These are phyloP conservation scores for Syncerus caffer DNA, from an alignment of 2,797 vertebrate species.

Conservation along the genomic window DNA sequence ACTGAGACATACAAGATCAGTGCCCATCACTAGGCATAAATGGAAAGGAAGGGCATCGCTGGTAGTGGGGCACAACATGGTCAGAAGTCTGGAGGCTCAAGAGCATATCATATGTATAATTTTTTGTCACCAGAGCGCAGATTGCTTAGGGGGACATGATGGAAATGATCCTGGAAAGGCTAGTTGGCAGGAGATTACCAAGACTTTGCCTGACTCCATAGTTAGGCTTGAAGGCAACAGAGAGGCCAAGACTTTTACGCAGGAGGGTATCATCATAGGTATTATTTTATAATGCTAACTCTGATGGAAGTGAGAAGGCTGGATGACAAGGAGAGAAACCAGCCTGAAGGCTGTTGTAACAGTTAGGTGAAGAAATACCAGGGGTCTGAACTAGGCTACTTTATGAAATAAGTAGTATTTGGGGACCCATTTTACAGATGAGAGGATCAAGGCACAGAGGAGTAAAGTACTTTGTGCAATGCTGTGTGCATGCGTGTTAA, in stretches of 20 bases:
- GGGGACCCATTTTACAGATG: neutral
- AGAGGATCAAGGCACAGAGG: neutral
- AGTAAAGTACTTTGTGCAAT: neutral
- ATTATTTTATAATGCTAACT: neutral
- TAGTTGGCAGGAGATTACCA: neutral
- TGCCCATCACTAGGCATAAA: neutral
- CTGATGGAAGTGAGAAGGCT: neutral
- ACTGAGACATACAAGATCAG: neutral
- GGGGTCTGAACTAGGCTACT: neutral
- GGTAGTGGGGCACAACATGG: neutral
- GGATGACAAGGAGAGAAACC: neutral
- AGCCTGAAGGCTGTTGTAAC: neutral
- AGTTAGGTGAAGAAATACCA: neutral
- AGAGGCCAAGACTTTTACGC: neutral
- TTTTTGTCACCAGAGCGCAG: neutral
- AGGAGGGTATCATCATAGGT: neutral
- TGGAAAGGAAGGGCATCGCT: neutral
- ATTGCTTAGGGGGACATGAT: neutral
- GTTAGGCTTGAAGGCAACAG: neutral
- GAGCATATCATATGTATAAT: neutral
- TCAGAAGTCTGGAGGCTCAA: neutral
- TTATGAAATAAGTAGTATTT: neutral
- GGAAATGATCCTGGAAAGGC: neutral
- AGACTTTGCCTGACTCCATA: neutral
- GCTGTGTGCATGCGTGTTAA: neutral